Conservation (phyloP, 2,888 invertebrate genomes). For the Apeira syringaria region DNA sequence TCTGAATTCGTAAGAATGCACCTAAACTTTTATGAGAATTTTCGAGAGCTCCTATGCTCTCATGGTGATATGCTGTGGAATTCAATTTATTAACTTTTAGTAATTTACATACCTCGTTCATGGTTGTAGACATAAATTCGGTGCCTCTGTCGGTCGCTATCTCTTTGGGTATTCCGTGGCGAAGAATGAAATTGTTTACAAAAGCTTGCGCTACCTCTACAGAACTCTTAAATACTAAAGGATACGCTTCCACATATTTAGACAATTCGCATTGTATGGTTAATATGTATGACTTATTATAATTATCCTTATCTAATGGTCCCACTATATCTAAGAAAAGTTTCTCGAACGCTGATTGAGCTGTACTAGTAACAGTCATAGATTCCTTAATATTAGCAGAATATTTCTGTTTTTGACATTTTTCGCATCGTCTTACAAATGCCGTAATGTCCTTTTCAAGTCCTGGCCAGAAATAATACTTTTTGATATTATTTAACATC, state of each 20-base stretch:
- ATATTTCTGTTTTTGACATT: not conserved
- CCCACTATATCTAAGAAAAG: not conserved
- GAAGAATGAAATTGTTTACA: not conserved
- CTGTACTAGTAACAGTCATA: not conserved
- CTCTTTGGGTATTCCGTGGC: not conserved
- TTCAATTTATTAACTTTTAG: not conserved
- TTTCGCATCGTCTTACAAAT: not conserved
- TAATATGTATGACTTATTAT: not conserved
- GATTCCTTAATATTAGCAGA: not conserved
- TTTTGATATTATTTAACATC: conserved; percentile 1
- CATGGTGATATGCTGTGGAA: conserved; percentile 1
- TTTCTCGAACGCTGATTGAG: not conserved
- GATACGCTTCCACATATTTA: not conserved
- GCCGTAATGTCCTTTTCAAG: not conserved
- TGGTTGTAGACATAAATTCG: not conserved
- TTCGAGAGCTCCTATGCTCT: not conserved
- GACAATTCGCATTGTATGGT: not conserved
- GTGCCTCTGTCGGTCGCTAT: not conserved
- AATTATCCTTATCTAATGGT: not conserved
- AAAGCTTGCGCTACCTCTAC: not conserved
- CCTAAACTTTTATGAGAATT: not conserved
- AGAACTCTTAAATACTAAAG: not conserved
- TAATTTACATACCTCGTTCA: not conserved
- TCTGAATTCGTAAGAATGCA: not conserved
- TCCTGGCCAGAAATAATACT: not conserved